Base-by-base conservation (phyloP, 1,140 invertebrate genomes). In the Nasonia vitripennis region DNA sequence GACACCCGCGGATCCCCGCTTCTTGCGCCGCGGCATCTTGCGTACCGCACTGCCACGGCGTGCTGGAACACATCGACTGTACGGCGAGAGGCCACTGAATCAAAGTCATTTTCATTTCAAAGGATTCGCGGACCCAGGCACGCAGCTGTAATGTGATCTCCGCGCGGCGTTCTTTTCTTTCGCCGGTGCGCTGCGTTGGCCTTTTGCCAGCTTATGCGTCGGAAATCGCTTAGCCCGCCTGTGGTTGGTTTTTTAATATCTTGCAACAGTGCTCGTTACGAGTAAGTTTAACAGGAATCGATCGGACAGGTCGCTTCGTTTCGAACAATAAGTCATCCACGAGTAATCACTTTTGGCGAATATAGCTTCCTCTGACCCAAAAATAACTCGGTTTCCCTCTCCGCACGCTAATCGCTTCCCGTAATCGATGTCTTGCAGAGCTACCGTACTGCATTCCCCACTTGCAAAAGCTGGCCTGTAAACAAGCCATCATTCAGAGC, bases 21-120 rank as follows among this genome's bases (percentile, higher is more conserved):
- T 68, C 37, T 70, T 81, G 20, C 37, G 34, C 10, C 20, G 67
- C 34, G 45, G n/a, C 37, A 17, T 70, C 55, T 75, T 34, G 31
- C 23, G 74, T 23, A 83, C 20, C 67, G 27, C 27, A 10, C 17
- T 14, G 20, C 12, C 20, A 9, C 55, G 17, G 55, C 55, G 20
- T 20, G 34, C 34, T 37, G 20, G 55, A 62, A n/a, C 10, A 51
- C 48, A 51, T 51, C 14, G 12, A 51, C 48, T 45, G 10, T 45
- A 51, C 6, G 55, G 20, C 45, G 7, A 48, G 23, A 27, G n/a
- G 27, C 74, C 55, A 51, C 62, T 20, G 62, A 68, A 34, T 68
- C 74, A 31, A 31, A 83, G 37, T 83, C 67, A 73, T 73, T 79
- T 79, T 84, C 77, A 73, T 78, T 84, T 84, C 41, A 73, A 78